These are phyloP conservation scores for Doris montereyensis DNA, from an alignment of 2,888 invertebrate species.

Conservation along the genomic window DNA sequence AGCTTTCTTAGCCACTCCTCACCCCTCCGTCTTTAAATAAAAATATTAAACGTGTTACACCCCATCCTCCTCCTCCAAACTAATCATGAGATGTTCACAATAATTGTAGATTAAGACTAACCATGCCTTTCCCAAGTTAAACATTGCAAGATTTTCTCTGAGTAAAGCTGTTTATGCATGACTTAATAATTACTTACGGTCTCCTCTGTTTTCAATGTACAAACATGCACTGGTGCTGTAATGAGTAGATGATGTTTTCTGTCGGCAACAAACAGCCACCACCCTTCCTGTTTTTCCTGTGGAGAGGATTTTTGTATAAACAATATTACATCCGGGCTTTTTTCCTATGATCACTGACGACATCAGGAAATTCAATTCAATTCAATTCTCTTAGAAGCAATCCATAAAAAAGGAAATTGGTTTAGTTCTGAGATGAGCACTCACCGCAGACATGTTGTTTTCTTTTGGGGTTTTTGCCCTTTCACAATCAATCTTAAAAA, in stretches of 20 bases:
- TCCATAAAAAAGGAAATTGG: too few species aligned
- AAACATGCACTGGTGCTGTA: constrained; percentile 93
- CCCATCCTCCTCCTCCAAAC: background rate
- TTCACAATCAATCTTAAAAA: too few species aligned
- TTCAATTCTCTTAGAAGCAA: too few species aligned
- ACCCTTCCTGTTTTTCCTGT: constrained; percentile 94
- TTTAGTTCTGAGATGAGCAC: too few species aligned
- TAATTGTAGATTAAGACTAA: too few species aligned
- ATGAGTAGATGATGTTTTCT: constrained; percentile 91
- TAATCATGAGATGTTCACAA: background rate
- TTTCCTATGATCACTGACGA: too few species aligned
- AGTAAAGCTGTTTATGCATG: background rate
- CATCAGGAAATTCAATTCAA: too few species aligned
- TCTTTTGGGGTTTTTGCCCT: too few species aligned
- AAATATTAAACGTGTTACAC: background rate
- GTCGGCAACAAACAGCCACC: constrained; percentile 99
- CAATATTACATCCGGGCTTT: too few species aligned
- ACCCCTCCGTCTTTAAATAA: too few species aligned
- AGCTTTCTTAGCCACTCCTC: too few species aligned
- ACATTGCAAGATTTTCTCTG: background rate
- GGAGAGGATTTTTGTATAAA: constrained; percentile 45
- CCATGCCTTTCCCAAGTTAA: background rate
- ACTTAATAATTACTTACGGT: constrained; percentile 77
- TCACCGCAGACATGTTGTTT: too few species aligned
- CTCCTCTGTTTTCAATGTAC: constrained; percentile 89